Evolutionary conservation across 23 tunicate species (phyloP), one percentile per base, ranked within the genome.

Genomic region (Ascidia mentula): DNA sequence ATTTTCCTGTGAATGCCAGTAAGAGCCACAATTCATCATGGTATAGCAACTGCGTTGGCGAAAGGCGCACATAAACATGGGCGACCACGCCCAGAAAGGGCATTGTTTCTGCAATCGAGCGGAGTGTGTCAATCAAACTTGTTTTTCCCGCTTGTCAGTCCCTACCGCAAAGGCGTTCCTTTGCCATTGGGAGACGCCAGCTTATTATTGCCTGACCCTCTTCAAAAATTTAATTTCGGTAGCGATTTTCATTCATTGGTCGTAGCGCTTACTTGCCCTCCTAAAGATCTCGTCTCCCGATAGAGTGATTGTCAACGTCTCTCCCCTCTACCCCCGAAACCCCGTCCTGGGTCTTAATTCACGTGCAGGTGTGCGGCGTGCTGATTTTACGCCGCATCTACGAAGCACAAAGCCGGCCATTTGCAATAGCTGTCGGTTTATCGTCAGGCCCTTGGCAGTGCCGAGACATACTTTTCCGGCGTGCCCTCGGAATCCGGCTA

Each of bases 381-480:
- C 65, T 26, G 22, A 53, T 53, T 53, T 53, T 5, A 53, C 65
- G 65, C 12, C 65, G 24, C 65, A 53, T 53, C 24, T 53, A 28
- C 65, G 24, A 26, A 53, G 65, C 65, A 53, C 65, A 53, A 53
- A 53, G 65, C 65, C 65, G 4, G 28, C 13, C 24, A 9, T 9
- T 53, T 53, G 65, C 65, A 53, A 53, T 53, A 26, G 65, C n/a
- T n/a, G n/a, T n/a, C n/a, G n/a, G n/a, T n/a, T 53, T 26, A 53
- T 42, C 7, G 65, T 53, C 24, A 53, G 24, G 2, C 65, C 65
- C 13, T 28, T 28, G 65, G 24, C n/a, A 28, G 24, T 53, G 24
- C 24, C 65, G 65, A 53, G 65, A 53, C 65, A 53, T 26, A 53
- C 65, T 53, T 53, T 53, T 53, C 65, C 65, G 65, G 65, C 24